Evolutionary conservation across 1,140 invertebrate genomes (phyloP), one percentile per base, ranked within the genome.

Genomic region (Atta texana): DNA sequence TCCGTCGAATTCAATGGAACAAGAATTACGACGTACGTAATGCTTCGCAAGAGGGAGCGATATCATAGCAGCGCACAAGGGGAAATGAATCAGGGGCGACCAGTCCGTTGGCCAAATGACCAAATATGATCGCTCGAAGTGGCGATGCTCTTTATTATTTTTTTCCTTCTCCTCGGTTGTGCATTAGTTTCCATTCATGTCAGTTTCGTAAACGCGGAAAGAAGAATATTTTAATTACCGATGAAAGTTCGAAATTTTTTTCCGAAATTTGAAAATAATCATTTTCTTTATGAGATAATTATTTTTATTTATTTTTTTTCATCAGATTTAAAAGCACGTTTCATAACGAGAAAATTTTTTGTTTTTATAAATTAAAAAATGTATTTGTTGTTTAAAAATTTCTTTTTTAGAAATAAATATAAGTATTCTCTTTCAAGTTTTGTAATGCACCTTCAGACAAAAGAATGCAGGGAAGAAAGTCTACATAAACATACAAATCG

Each of bases 1-100:
- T 82, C 87, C 77, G 72, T 87, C 87, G 91, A 85, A 91, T 91
- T 91, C 88, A 92, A 92, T 92, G 91, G 91, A 85, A 91, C 71
- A 88, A 92, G 91, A 92, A 90, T 92, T 92, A 92, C 88, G 91
- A 88, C 51, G 88, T 75, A 76, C 78, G 76, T 76, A 86, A 77
- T 82, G 81, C 86, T 82, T 85, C 85, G 51, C 18, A 18, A 77
- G 44, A 82, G 18, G 66, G 76, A 66, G 49, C 61, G 77, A 5
- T 21, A 21, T 78, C 34, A 57, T n/a, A 21, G 10, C 69, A 63
- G 61, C 28, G 76, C 53, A 6, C 39, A 82, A 87, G 63, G 77
- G 80, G 59, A 85, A 82, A 90, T 91, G 90, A 91, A 77, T 91
- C 90, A 90, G 57, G 75, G 69, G 14, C 63, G 59, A 69, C 16